phyloP scores from a whole-genome alignment of 2,113 vertebrate genomes.

The Syrmaticus mikado region DNA sequence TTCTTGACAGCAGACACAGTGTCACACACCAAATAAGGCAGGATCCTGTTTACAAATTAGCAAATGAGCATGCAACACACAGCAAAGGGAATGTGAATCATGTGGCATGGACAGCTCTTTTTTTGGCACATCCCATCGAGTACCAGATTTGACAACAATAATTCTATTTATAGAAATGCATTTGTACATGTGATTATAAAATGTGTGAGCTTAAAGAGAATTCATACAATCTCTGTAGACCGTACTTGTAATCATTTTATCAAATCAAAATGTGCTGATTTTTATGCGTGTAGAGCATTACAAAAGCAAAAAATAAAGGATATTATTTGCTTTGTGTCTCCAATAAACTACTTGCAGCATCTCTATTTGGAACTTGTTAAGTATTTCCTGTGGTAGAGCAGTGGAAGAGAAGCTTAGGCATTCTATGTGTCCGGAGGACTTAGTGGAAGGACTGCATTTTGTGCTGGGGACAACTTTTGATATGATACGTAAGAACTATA shows the following conservation, averaged over 20 bases:
- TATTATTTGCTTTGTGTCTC: background rate
- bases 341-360: background rate
- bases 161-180: background rate
- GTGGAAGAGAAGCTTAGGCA: background rate
- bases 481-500: background rate
- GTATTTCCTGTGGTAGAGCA: background rate
- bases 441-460: background rate
- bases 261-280: background rate
- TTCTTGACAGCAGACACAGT: conserved; percentile 32
- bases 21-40: background rate
- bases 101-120: conserved; percentile 1
- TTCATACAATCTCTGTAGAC: background rate
- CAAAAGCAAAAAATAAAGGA: background rate
- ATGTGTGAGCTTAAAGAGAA: background rate
- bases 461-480: background rate
- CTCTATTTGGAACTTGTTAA: background rate
- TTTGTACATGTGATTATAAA: background rate
- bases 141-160: background rate
- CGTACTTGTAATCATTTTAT: background rate
- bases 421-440: background rate
- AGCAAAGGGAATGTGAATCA: conserved; percentile 4
- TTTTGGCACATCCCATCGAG: background rate
- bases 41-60: conserved; percentile 48
- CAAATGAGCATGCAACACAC: background rate
- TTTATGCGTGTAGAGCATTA: background rate